Evolutionary conservation across 2,113 vertebrate species (phyloP).

Genomic region (Caranx ignobilis): DNA sequence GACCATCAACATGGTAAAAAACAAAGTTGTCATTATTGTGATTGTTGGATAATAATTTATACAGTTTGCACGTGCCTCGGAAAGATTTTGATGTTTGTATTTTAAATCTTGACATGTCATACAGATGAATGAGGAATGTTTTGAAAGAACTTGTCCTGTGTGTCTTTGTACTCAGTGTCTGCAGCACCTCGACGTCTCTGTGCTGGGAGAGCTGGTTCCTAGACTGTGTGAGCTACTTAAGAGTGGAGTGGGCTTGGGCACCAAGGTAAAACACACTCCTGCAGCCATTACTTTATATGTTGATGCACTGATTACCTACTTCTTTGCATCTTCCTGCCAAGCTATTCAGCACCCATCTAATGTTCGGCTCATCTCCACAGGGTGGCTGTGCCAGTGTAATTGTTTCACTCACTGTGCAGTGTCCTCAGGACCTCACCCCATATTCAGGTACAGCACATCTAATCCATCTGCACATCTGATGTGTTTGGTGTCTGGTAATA

Average conservation of each 20-base stretch:
- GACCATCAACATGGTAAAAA: constrained; percentile 95
- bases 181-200: constrained; percentile 94
- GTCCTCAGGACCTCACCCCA: constrained; percentile 95
- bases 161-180: constrained; percentile 87
- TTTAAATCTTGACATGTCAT: neutral
- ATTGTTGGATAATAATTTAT: neutral
- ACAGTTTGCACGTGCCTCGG: neutral
- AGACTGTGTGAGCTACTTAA: constrained; percentile 94
- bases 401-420: constrained; percentile 95
- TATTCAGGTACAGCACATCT: constrained; percentile 88
- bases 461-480: neutral
- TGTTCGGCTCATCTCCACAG: constrained; percentile 72
- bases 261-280: constrained; percentile 87
- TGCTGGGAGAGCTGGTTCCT: constrained; percentile 93
- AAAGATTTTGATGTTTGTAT: neutral
- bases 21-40: neutral
- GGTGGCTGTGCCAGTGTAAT: constrained; percentile 97
- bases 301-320: neutral
- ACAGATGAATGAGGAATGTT: neutral
- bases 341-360: neutral
- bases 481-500: neutral
- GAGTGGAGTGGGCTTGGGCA: constrained; percentile 95
- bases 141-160: neutral
- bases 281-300: neutral
- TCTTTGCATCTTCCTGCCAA: neutral